Percentiles rank a stretch among this genome's conserved stretches.
These are phyloP conservation scores for Drosophila sproati DNA, from an alignment of 1,140 invertebrate species.

Conservation along the genomic window DNA sequence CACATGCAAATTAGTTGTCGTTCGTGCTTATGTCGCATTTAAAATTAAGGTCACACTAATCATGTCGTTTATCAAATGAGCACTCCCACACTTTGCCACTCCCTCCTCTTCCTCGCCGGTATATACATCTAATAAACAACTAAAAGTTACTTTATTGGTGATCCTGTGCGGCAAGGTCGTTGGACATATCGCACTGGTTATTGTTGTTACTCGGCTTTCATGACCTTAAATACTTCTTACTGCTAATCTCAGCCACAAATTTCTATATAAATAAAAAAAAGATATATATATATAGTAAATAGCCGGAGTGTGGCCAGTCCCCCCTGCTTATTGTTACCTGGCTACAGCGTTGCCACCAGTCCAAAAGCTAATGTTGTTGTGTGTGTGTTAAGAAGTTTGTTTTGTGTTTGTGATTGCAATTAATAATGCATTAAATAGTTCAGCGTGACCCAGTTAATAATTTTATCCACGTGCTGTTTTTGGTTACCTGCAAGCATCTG, in stretches of 20 bases:
- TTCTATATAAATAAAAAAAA: background rate
- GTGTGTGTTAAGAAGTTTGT: background rate
- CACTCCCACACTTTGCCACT: background rate
- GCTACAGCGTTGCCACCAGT: conserved; percentile 40
- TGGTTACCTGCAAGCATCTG: conserved; percentile 14
- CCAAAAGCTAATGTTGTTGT: conserved; percentile 13
- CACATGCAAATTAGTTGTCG: conserved; percentile 48
- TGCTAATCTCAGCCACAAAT: background rate
- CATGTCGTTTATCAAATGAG: conserved; percentile 34
- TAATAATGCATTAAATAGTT: conserved; percentile 11
- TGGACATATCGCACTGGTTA: conserved; percentile 6
- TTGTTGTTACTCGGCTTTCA: background rate
- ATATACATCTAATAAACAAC: background rate
- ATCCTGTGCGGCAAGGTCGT: conserved; percentile 45
- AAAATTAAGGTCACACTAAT: conserved; percentile 54
- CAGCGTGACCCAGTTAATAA: conserved; percentile 5
- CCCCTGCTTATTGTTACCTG: conserved; percentile 34
- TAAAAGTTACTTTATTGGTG: background rate
- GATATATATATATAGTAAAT: background rate
- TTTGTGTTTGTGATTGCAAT: background rate
- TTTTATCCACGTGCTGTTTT: conserved; percentile 26
- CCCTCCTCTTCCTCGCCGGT: background rate
- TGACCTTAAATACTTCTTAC: background rate
- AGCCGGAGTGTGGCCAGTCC: conserved; percentile 18
- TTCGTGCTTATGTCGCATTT: conserved; percentile 47